Base-by-base conservation (phyloP, 1,140 invertebrate genomes). In the Luehdorfia chinensis region DNA sequence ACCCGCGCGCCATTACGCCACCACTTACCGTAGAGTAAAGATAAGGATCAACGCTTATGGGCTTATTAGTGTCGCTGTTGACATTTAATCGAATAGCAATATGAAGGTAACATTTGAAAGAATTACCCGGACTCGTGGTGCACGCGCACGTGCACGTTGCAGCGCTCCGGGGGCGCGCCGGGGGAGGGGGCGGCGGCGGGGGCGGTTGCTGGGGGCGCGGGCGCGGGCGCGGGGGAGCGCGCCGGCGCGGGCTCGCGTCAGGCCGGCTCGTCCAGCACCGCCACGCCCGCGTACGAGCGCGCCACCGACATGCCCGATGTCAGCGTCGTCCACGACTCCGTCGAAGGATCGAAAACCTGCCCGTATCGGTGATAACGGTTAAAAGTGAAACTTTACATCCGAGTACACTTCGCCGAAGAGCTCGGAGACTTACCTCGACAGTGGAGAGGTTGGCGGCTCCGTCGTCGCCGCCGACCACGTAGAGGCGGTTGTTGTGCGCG, bases 201-300 rank as follows among this genome's bases (percentile, higher is more conserved):
- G 25, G 30, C 48, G 14, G 33, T 28, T 5, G 13, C 14, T 7
- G 30, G 8, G 21, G 55, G 31, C 25, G 43, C 36, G 16, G 47
- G 41, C 85, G 86, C n/a, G 19, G 75, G 60, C 32, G 87, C 71
- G 69, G 89, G 93, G 72, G 37, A 27, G 53, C 21, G 31, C 31
- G 46, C 25, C 44, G 53, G 45, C 56, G 59, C 51, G 41, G 57
- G 53, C 55, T 50, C 58, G 47, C 46, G 75, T 79, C 72, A 81
- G 57, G 78, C 87, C 84, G 46, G 84, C 59, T 44, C 94, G 76
- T 98, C 96, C 66, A 98, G 95, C 60, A 98, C 93, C 32, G 93
- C 93, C n/a, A 98, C 96, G 41, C 97, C 97, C 13, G 96, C 96
- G 86, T 98, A 98, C 76, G 96, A 97, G 48, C 97, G 92, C 2